These are phyloP conservation scores for Mercenaria mercenaria DNA, from an alignment of 1,140 invertebrate species.

Conservation along the genomic window DNA sequence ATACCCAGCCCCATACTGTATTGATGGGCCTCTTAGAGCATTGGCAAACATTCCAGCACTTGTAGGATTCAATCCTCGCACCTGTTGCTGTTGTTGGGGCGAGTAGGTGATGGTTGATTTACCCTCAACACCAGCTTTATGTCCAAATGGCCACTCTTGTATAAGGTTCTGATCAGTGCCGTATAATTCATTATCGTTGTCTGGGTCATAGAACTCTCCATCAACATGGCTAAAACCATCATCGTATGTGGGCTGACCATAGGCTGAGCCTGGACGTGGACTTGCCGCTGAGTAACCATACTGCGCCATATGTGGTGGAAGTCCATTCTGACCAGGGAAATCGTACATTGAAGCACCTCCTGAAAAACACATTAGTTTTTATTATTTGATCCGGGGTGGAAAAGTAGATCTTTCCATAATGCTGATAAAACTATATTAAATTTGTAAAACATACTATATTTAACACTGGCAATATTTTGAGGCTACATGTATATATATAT, in stretches of 20 bases:
- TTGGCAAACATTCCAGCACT: constrained; percentile 79
- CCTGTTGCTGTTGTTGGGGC: constrained; percentile 62
- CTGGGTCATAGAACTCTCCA: constrained; percentile 76
- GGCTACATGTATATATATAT: no score
- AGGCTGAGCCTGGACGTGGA: constrained; percentile 55
- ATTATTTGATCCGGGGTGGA: no score
- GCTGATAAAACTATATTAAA: no score
- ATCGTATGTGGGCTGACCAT: constrained; percentile 67
- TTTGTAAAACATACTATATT: no score
- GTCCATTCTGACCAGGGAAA: constrained; percentile 34
- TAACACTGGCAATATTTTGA: no score
- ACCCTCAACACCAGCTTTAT: constrained; percentile 74
- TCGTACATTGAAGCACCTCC: constrained; percentile 43
- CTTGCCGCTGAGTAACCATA: constrained; percentile 43
- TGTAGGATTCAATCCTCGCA: constrained; percentile 64
- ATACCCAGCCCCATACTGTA: constrained; percentile 75
- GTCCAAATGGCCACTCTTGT: constrained; percentile 78
- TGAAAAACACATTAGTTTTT: no score
- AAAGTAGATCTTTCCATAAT: no score
- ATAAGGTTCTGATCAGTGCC: constrained; percentile 71
- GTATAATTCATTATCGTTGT: constrained; percentile 59
- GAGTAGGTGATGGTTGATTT: constrained; percentile 76
- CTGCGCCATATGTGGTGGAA: constrained; percentile 60
- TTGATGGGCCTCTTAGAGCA: constrained; percentile 77
- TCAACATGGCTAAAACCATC: constrained; percentile 77